phyloP scores from a whole-genome alignment of 1,140 invertebrate species.

The Listronotus bonariensis region DNA sequence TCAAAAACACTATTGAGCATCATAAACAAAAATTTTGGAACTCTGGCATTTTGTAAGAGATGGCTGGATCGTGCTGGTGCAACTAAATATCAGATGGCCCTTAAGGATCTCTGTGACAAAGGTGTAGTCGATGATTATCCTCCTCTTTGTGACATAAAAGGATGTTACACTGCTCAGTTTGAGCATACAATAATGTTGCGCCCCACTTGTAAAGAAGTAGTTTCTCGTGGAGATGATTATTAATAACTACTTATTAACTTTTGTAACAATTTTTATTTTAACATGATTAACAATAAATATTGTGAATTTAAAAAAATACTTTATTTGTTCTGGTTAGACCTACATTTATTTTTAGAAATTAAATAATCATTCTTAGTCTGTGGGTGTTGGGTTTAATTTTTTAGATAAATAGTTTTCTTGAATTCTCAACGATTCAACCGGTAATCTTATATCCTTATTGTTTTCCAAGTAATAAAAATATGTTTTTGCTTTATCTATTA shows the following conservation, averaged over 20 bases:
- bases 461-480: constrained; percentile 40
- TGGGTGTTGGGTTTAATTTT: not conserved
- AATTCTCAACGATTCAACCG: constrained; percentile 2
- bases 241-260: constrained; percentile 56
- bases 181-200: constrained; percentile 98
- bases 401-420: constrained; percentile 1
- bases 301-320: not conserved
- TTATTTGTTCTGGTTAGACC: too few relatives aligned
- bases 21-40: constrained; percentile 99
- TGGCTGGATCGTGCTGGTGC: constrained; percentile 98
- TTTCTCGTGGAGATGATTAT: constrained; percentile 96
- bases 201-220: constrained; percentile 98
- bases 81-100: constrained; percentile 96
- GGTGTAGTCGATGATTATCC: constrained; percentile 96
- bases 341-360: too few relatives aligned
- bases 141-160: constrained; percentile 96
- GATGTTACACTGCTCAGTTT: constrained; percentile 98
- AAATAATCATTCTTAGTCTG: not conserved
- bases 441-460: constrained; percentile 14
- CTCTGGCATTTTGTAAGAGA: constrained; percentile 97
- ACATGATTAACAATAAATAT: too few relatives aligned
- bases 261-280: not conserved
- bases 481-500: constrained; percentile 38
- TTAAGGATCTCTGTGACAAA: constrained; percentile 98
- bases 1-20: constrained; percentile 91